Evolutionary conservation across 30 jellyfish, hydroid and myxozoan species (phyloP), one percentile per base, ranked within the genome.

Genomic region (Nemopilema nomurai): DNA sequence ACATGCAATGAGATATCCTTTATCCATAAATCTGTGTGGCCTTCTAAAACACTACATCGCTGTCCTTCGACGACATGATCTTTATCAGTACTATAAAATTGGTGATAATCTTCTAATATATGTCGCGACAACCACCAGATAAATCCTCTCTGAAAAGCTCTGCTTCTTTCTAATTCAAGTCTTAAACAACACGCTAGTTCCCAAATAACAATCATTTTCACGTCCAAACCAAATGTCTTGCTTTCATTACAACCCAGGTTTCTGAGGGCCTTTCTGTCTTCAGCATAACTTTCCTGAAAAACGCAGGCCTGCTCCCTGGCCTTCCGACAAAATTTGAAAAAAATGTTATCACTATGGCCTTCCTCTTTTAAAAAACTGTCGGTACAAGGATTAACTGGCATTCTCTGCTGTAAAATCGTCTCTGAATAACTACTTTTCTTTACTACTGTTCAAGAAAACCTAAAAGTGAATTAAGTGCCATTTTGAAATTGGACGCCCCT

Each of bases 101-200:
- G 6, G 6, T 41, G 9, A 33, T 71, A 22, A 21, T 25, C 49
- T 29, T 21, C 30, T 7, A 63, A 18, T 3, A 3, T 4, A 75
- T 28, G n/a, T 64, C 8, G 33, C n/a, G n/a, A 51, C 71, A 83
- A 28, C 92, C 92, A 83, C 1, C 68, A 57, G 26, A 52, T 4
- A 57, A 83, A 83, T 62, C 86, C 66, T 53, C 25, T 71, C 62
- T 64, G 57, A 32, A 83, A 83, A 4, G 68, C 28, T 31, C 31
- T 69, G 49, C 86, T 71, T 25, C 77, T 68, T 19, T 49, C 32
- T 13, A 83, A 7, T 71, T 83, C 92, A 71, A 33, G 24, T 28
- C 85, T 52, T 49, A 83, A 29, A 62, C 92, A 83, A 51, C 31
- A 71, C 32, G 77, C 69, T 20, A 83, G 80, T 57, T 72, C 86